Base-by-base conservation (phyloP, 2,888 invertebrate genomes). In the Argynnis bischoffii region DNA sequence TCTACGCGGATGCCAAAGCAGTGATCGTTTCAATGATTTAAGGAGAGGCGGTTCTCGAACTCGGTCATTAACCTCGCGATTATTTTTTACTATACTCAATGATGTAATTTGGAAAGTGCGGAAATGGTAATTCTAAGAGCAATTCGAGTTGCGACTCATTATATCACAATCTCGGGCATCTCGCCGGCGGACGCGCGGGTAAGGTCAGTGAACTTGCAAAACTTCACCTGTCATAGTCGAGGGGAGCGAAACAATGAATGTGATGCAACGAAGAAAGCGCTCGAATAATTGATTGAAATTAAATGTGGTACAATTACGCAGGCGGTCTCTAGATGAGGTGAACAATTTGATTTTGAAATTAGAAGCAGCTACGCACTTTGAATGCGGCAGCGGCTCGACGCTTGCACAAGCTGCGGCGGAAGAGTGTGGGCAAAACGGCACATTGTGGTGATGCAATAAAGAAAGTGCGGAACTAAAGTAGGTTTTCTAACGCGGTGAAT, bases 401-500 rank as follows among this genome's bases (percentile, higher is more conserved):
- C 82, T 91, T 91, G 89, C 90, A 89, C 90, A 90, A 92, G 80
- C 76, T 59, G 78, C 83, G 81, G 79, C 89, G 90, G 90, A 91
- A 90, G 90, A 89, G 89, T 88, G 87, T 87, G 82, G 81, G 77
- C 82, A 80, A 89, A 90, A 89, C 89, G 83, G 88, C 88, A 85
- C 82, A 87, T 81, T 78, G 80, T 77, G 73, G 87, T 92, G 90
- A 91, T 89, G 91, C 88, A 91, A 92, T 86, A 86, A 92, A 90
- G 92, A 92, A 92, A 92, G 92, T 90, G 88, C 92, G 91, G 91
- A 92, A 91, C 87, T 88, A 85, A 88, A 87, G 89, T 89, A 88
- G 87, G 85, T 90, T 90, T 90, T 90, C 89, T 90, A 90, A 82
- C 84, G 88, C 89, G 91, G 91, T 91, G 91, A 92, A 92, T 81